phyloP scores from a whole-genome alignment of 2,888 invertebrate species.

The Amblyjoppa fuscipennis region DNA sequence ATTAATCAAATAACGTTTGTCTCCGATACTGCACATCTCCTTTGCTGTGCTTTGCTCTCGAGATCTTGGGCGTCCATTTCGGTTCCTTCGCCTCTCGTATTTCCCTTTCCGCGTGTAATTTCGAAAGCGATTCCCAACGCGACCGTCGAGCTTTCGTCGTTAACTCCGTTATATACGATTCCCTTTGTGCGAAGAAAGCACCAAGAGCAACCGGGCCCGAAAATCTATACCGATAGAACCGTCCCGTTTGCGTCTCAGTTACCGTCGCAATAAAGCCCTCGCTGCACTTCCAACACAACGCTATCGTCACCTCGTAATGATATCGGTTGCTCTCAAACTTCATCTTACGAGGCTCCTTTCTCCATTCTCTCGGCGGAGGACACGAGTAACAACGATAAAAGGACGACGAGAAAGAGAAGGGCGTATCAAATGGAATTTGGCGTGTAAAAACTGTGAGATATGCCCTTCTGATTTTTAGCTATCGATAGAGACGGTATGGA shows the following conservation, averaged over 20 bases:
- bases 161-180: not conserved
- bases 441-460: too few relatives aligned
- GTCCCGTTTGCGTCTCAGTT: not conserved
- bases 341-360: not conserved
- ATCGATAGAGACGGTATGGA: too few relatives aligned
- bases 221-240: not conserved
- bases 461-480: not conserved
- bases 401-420: too few relatives aligned
- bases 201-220: not conserved
- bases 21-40: not conserved
- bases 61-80: too few relatives aligned
- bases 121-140: not conserved
- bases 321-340: not conserved
- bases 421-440: too few relatives aligned
- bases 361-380: not conserved
- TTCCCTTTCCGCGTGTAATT: too few relatives aligned
- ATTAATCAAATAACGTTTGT: conserved; percentile 13
- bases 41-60: too few relatives aligned
- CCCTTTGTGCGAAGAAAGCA: conserved; percentile 10
- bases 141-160: not conserved
- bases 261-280: conserved; percentile 6
- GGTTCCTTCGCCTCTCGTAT: too few relatives aligned
- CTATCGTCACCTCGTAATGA: not conserved
- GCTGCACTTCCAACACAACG: not conserved
- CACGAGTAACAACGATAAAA: not conserved